Evolutionary conservation across 2,888 invertebrate genomes (phyloP).

Genomic region (Hartigia nigra): DNA sequence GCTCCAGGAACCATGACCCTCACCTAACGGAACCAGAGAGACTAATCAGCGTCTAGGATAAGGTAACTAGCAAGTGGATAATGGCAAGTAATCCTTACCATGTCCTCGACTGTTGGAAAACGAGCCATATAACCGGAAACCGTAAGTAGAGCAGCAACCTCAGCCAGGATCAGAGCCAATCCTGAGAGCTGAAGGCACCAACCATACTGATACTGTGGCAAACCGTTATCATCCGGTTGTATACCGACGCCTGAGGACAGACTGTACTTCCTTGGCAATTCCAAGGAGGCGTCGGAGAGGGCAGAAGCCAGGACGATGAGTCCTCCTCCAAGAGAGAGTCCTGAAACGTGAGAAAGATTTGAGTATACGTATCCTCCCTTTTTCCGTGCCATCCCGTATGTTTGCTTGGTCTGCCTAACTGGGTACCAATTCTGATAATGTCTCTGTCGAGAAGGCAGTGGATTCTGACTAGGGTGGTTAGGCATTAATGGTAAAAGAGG

Average conservation of each 20-base stretch:
- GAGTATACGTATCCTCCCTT: not conserved
- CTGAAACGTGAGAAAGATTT: conserved; percentile 61
- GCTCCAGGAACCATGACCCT: conserved; percentile 73
- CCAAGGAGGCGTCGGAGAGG: conserved; percentile 71
- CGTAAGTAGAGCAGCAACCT: conserved; percentile 71
- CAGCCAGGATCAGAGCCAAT: conserved; percentile 71
- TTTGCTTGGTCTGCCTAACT: not conserved
- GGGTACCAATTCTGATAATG: not conserved
- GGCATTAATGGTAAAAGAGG: not conserved
- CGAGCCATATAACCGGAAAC: conserved; percentile 72
- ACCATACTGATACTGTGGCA: conserved; percentile 70
- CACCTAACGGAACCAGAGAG: conserved; percentile 62
- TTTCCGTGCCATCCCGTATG: not conserved
- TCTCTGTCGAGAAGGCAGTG: not conserved
- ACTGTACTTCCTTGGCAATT: conserved; percentile 61
- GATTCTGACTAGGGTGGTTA: not conserved
- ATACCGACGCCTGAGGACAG: conserved; percentile 48
- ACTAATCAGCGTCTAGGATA: not conserved
- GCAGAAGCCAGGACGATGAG: conserved; percentile 73
- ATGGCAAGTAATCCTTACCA: conserved; percentile 63
- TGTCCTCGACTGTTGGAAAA: conserved; percentile 72
- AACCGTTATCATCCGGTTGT: conserved; percentile 50
- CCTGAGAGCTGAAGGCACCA: conserved; percentile 75
- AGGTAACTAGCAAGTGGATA: not conserved
- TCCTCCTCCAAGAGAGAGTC: conserved; percentile 72